Base-by-base conservation (phyloP, 2,888 invertebrate species). In the Cerceris rybyensis region DNA sequence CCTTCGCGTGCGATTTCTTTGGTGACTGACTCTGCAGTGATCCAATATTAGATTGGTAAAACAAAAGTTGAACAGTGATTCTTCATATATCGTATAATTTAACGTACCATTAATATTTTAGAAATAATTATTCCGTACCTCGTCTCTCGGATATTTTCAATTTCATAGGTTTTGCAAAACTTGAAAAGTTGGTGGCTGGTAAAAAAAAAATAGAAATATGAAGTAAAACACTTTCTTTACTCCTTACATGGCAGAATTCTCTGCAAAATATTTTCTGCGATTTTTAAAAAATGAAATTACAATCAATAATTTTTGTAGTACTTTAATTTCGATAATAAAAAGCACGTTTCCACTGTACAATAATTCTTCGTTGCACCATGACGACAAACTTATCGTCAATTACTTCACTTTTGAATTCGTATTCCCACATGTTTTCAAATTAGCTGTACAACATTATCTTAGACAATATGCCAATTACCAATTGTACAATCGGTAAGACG, bases 401-500 rank as follows among this genome's bases (percentile, higher is more conserved):
- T 9, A 42, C 55, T 41, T 13, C 9, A 14, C 13, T 41, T 42
- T 13, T 42, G 1, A 54, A 54, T 41, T 41, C 8, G 7, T 6
- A 16, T 39, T 13, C 39, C 0, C 6, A 0, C 42, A 41, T 41
- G 1, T 42, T 4, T 9, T 59, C 6, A 0, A 6, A 5, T 86
- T 77, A 89, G 76, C 86, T 78, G 65, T 84, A 89, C 58, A 88
- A 64, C 73, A 90, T 72, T 41, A 91, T 85, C 86, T 91, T 91
- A 2, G 84, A 79, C 52, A 87, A 16, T 68, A 92, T 89, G 17
- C 83, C 83, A 59, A 89, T 46, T 5, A 86, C 80, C 86, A 91
- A 90, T 64, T 86, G 79, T 39, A 91, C 57, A 54, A 90, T 84
- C n/a, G 92, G 92, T 14, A 86, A 65, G n/a, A 91, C 83, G 57